Evolutionary conservation across 2,113 vertebrate species (phyloP).

Genomic region (Crotalus helleri): DNA sequence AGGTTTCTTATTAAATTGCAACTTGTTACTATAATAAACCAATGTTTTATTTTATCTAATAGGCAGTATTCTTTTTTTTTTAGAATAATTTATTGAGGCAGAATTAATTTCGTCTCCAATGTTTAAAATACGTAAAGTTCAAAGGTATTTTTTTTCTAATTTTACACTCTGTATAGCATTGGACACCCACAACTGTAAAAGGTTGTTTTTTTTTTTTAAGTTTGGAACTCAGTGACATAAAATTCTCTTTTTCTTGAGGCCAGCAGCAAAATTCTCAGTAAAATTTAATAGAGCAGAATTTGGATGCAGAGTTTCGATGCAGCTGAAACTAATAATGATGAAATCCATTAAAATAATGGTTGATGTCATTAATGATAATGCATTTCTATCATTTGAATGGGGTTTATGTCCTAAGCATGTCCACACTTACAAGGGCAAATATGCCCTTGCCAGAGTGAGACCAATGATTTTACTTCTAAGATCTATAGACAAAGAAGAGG

Average conservation of each 20-base stretch:
- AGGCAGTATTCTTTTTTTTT: background rate
- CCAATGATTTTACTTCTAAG: background rate
- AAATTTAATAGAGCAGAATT: background rate
- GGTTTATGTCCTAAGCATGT: background rate
- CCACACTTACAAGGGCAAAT: background rate
- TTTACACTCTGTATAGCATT: background rate
- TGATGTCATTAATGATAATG: background rate
- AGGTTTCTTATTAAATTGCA: background rate
- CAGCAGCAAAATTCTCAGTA: background rate
- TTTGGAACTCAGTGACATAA: background rate
- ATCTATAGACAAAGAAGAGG: background rate
- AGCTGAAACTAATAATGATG: background rate
- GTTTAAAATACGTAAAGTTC: background rate
- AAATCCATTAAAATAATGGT: background rate
- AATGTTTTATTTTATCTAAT: background rate
- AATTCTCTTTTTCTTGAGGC: background rate
- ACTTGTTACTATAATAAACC: background rate
- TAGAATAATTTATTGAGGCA: background rate
- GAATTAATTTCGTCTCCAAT: background rate
- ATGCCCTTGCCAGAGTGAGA: background rate
- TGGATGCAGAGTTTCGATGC: background rate
- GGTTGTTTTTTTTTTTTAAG: background rate
- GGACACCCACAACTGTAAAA: background rate
- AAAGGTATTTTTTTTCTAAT: background rate
- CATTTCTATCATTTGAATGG: background rate